These are phyloP conservation scores for Columba livia DNA, from an alignment of 2,113 vertebrate species.

Conservation along the genomic window DNA sequence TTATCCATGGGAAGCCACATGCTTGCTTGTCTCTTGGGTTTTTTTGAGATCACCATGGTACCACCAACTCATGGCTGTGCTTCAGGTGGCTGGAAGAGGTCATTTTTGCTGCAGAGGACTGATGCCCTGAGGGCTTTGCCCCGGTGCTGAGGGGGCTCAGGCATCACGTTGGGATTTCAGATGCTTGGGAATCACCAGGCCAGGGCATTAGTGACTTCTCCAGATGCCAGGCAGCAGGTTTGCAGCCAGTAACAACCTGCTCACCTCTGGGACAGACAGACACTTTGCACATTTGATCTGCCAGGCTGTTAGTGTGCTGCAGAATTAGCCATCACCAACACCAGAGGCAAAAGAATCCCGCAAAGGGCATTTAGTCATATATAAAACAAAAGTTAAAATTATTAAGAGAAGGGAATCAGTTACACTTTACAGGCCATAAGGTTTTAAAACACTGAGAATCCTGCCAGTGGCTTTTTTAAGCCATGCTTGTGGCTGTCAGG, in stretches of 20 bases:
- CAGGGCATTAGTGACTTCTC: not conserved
- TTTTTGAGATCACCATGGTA: not conserved
- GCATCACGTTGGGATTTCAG: not conserved
- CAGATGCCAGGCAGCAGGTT: not conserved
- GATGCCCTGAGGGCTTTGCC: not conserved
- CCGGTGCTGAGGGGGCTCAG: not conserved
- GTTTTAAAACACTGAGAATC: not conserved
- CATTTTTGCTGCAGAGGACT: not conserved
- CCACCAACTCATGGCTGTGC: not conserved
- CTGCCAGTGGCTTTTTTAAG: not conserved
- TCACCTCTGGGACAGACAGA: not conserved
- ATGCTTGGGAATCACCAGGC: rapidly evolving
- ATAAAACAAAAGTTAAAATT: not conserved
- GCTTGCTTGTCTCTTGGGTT: not conserved
- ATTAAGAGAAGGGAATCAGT: not conserved
- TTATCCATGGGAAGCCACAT: not conserved
- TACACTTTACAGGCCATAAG: not conserved
- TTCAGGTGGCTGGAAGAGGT: not conserved
- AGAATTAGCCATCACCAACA: not conserved
- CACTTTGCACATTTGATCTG: not conserved
- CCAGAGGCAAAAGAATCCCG: not conserved
- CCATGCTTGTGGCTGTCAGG: not conserved
- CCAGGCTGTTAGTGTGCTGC: not conserved
- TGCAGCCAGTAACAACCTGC: not conserved
- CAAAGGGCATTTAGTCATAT: not conserved